Percentiles rank a stretch among this genome's conserved stretches.
phyloP scores from a whole-genome alignment of 2,888 invertebrate species.

The Microchrysa polita region DNA sequence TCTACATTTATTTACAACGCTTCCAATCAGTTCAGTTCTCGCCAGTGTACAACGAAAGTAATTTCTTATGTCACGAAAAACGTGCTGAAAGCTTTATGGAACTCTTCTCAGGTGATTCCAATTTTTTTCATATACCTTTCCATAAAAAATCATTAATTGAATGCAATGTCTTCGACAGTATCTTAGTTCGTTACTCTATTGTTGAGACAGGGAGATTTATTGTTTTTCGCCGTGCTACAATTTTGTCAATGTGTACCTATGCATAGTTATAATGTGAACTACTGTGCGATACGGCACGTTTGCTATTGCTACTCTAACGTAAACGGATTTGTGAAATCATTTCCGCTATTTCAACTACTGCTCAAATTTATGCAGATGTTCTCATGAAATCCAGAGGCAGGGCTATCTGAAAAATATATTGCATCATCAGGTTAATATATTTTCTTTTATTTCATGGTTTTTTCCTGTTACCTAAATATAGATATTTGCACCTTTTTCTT shows the following conservation, averaged over 20 bases:
- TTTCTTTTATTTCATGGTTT: no score
- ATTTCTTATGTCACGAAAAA: conserved; percentile 47
- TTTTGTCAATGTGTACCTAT: conserved; percentile 27
- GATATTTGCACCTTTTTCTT: no score
- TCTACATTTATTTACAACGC: no score
- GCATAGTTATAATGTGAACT: conserved; percentile 22
- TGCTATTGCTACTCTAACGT: background rate
- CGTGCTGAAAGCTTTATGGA: conserved; percentile 44
- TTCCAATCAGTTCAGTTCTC: background rate
- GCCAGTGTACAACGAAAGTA: conserved; percentile 45
- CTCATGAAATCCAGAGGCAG: no score
- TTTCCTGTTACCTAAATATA: no score
- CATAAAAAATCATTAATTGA: conserved; percentile 45
- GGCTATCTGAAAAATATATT: no score
- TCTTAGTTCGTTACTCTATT: background rate
- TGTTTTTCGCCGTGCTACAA: conserved; percentile 27
- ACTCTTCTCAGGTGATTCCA: conserved; percentile 45
- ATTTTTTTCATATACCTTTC: conserved; percentile 28
- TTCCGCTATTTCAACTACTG: conserved; percentile 7
- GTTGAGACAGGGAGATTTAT: conserved; percentile 35
- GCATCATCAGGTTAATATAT: no score
- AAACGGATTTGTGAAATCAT: conserved; percentile 3
- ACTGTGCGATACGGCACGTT: conserved; percentile 14
- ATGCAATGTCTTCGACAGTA: conserved; percentile 31
- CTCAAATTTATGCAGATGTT: no score